phyloP scores from a whole-genome alignment of 2,113 vertebrate genomes.

The Haplochromis vanheusdeni region DNA sequence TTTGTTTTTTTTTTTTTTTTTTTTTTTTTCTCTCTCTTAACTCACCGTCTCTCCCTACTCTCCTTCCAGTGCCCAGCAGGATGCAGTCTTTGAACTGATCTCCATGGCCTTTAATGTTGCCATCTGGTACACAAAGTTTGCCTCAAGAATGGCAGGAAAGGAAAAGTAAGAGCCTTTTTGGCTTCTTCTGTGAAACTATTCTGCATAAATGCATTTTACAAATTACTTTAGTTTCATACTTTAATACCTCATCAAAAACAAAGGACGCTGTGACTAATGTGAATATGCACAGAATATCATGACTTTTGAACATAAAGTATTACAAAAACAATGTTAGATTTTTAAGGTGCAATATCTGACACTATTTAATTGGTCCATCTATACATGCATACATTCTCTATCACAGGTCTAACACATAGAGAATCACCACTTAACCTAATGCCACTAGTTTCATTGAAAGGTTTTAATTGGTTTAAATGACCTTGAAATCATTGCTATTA shows the following conservation, averaged over 20 bases:
- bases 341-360: neutral
- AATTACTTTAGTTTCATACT: neutral
- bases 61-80: conserved; percentile 84
- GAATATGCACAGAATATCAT: neutral
- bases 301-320: neutral
- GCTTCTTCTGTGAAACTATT: neutral
- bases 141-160: conserved; percentile 91
- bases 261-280: neutral
- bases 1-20: too few relatives aligned
- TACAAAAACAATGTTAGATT: neutral
- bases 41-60: neutral
- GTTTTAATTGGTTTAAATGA: neutral
- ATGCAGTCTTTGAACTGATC: conserved; percentile 90
- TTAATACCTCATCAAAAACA: neutral
- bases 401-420: neutral
- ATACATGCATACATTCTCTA: neutral
- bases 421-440: neutral
- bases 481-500: neutral
- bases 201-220: neutral
- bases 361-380: neutral
- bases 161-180: conserved; percentile 77
- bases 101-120: conserved; percentile 96
- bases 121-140: conserved; percentile 94
- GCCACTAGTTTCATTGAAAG: neutral
- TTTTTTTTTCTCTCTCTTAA: neutral